A percentile compares a stretch with the other conserved stretches of the same genome.
phyloP scores from a whole-genome alignment of 2,113 vertebrate species.

The Hemiscyllium ocellatum region DNA sequence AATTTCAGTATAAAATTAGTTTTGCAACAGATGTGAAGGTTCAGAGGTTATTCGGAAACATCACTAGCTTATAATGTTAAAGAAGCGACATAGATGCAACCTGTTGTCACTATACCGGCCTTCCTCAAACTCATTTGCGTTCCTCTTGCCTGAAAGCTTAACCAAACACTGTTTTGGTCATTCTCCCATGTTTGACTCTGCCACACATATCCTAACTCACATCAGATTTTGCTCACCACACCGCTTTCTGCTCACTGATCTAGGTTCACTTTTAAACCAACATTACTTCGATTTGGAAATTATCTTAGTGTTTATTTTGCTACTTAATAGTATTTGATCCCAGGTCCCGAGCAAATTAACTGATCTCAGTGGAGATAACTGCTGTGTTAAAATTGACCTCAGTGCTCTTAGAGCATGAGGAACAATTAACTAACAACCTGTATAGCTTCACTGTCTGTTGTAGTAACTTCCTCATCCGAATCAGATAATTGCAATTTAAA shows the following conservation, averaged over 20 bases:
- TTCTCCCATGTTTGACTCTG: neutral
- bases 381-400: neutral
- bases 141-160: neutral
- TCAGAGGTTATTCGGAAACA: neutral
- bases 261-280: neutral
- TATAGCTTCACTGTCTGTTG: neutral
- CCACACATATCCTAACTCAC: neutral
- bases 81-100: neutral
- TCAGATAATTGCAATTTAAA: neutral
- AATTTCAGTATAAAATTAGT: neutral
- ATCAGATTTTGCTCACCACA: neutral
- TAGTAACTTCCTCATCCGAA: neutral
- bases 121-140: neutral
- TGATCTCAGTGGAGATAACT: neutral
- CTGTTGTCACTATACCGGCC: neutral
- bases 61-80: neutral
- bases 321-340: neutral
- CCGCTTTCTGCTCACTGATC: neutral
- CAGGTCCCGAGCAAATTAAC: neutral
- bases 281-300: neutral
- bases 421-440: neutral
- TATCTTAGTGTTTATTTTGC: too few relatives aligned
- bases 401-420: neutral
- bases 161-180: neutral
- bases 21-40: neutral